Conservation (phyloP, 2,888 invertebrate species). For the Harpagoxenus sublaevis region DNA sequence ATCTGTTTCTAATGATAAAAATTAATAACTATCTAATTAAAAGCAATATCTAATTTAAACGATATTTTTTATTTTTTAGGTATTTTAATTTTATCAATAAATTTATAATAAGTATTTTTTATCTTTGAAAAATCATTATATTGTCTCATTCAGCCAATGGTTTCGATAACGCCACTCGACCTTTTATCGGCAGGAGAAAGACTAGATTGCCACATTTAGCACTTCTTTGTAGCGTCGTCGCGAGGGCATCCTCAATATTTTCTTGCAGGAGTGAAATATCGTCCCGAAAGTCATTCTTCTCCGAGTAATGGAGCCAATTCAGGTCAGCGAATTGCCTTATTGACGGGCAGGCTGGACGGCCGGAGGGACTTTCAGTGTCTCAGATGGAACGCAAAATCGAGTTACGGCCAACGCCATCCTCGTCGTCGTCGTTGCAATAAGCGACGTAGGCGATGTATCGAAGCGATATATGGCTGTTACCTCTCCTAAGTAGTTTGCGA, state of each 20-base stretch:
- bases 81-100: conserved; percentile 3
- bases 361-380: conserved; percentile 82
- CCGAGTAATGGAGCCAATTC: conserved; percentile 81
- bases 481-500: conserved; percentile 46
- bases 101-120: background rate
- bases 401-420: conserved; percentile 79
- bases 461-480: conserved; percentile 63
- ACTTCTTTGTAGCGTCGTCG: conserved; percentile 28
- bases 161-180: conserved; percentile 14
- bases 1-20: background rate
- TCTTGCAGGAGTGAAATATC: conserved; percentile 66
- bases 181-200: conserved; percentile 15
- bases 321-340: conserved; percentile 85
- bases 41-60: background rate
- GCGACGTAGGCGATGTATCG: conserved; percentile 68
- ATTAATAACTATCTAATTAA: conserved; percentile 6
- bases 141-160: background rate
- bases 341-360: conserved; percentile 81
- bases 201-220: conserved; percentile 41
- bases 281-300: conserved; percentile 73
- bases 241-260: conserved; percentile 51
- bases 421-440: conserved; percentile 76
- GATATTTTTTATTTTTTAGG: background rate
- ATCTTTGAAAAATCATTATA: background rate
- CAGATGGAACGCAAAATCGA: conserved; percentile 86